A percentile compares a stretch with the other conserved stretches of the same genome.
phyloP scores from a whole-genome alignment of 2,113 vertebrate genomes.

The Stegostoma tigrinum region DNA sequence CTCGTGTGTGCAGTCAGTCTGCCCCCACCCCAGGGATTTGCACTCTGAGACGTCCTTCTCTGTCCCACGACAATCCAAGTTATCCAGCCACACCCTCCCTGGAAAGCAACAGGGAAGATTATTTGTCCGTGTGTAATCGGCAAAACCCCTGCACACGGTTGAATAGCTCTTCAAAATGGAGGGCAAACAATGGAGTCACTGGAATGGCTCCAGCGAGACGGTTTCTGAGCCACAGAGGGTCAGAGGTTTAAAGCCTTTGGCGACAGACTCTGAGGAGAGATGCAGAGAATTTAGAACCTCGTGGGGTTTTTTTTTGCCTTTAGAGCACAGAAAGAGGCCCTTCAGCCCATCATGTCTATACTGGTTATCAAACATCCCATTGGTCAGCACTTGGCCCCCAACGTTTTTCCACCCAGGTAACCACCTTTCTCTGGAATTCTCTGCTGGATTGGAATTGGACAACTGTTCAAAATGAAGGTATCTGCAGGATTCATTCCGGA shows the following conservation, averaged over 20 bases:
- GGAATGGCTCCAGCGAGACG: neutral
- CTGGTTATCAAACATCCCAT: no score
- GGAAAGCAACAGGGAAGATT: conserved; percentile 39
- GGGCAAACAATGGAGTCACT: neutral
- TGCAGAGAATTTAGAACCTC: neutral
- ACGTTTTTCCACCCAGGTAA: neutral
- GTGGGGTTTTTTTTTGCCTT: no score
- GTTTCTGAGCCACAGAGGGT: neutral
- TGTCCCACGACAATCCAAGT: conserved; percentile 70
- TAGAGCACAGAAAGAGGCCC: no score
- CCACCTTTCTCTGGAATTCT: neutral
- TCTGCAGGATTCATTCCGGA: neutral
- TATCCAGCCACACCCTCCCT: conserved; percentile 97
- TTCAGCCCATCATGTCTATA: no score
- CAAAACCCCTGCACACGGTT: no score
- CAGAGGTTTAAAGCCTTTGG: neutral
- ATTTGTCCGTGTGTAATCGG: neutral
- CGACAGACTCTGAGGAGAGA: neutral
- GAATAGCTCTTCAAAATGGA: no score
- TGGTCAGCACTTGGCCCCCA: no score
- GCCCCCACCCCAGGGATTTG: conserved; percentile 86
- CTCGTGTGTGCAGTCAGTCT: conserved; percentile 93
- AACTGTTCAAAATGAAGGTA: neutral
- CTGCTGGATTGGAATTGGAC: neutral
- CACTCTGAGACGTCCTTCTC: conserved; percentile 76